phyloP scores from a whole-genome alignment of 2,888 invertebrate species.

The Latrodectus elegans region DNA sequence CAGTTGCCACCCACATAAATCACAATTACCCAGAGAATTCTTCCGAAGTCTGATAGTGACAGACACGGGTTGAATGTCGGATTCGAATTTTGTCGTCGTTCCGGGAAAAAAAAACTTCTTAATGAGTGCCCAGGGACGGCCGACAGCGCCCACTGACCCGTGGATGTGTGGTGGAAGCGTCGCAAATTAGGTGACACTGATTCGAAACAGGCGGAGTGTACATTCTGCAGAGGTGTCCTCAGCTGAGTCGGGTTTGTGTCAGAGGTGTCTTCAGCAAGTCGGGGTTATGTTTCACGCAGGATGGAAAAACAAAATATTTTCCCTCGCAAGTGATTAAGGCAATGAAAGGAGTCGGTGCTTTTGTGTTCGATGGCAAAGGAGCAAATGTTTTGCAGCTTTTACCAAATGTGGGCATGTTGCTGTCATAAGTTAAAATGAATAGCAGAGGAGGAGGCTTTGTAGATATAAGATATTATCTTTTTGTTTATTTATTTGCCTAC shows the following conservation, averaged over 20 bases:
- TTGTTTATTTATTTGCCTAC: not conserved
- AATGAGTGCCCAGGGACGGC: conserved; percentile 11
- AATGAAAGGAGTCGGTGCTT: conserved; percentile 5
- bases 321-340: conserved; percentile 3
- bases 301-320: conserved; percentile 20
- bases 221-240: conserved; percentile 16
- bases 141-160: conserved; percentile 26
- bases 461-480: not conserved
- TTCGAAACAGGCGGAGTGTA: conserved; percentile 35
- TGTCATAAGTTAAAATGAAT: not conserved
- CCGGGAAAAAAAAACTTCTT: not conserved
- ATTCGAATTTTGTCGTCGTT: not conserved
- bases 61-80: not conserved
- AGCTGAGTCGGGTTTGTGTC: conserved; percentile 20
- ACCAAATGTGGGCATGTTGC: not conserved
- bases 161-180: conserved; percentile 8
- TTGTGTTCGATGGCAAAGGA: not conserved
- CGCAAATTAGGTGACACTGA: conserved; percentile 46
- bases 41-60: not conserved
- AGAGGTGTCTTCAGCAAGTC: not conserved
- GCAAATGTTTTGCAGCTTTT: not conserved
- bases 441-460: too few species aligned
- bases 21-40: not conserved
- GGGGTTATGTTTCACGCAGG: not conserved
- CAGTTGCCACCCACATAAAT: not conserved